Conservation (phyloP, 1,140 invertebrate genomes). For the Archegozetes longisetosus region DNA sequence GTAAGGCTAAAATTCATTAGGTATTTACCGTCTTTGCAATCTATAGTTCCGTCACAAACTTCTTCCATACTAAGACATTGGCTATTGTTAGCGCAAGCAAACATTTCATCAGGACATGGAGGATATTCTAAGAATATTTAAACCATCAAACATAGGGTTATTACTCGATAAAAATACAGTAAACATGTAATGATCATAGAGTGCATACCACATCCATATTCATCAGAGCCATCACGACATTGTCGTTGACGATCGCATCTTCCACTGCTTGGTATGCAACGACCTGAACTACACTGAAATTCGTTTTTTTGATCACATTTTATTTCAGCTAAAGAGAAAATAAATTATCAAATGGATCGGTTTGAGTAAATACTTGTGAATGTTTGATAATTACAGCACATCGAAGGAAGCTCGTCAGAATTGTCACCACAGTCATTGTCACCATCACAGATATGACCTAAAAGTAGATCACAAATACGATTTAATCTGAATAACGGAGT, state of each 20-base stretch:
- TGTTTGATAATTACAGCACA: not conserved
- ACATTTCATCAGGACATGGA: constrained; percentile 9
- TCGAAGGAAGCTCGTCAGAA: constrained; percentile 3
- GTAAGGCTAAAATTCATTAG: not conserved
- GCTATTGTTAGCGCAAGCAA: constrained; percentile 11
- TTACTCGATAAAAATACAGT: not conserved
- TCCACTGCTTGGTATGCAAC: not conserved
- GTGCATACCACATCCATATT: not conserved
- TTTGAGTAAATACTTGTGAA: not conserved
- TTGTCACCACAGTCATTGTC: constrained; percentile 11
- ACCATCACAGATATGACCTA: constrained; percentile 7
- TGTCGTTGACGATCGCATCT: constrained; percentile 3
- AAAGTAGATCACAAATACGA: no score
- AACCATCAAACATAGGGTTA: not conserved
- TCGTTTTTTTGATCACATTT: constrained; percentile 8
- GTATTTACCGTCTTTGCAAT: constrained; percentile 7
- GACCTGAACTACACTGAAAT: constrained; percentile 5
- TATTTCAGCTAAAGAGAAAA: not conserved
- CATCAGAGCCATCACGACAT: constrained; percentile 10
- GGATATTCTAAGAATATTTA: not conserved
- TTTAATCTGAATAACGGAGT: no score
- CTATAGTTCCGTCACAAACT: constrained; percentile 9
- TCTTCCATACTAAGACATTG: constrained; percentile 4
- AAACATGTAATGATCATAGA: not conserved
- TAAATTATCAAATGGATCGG: not conserved